Evolutionary conservation across 1,140 invertebrate genomes (phyloP), one percentile per base, ranked within the genome.

Genomic region (Gonatopus flavifemur): DNA sequence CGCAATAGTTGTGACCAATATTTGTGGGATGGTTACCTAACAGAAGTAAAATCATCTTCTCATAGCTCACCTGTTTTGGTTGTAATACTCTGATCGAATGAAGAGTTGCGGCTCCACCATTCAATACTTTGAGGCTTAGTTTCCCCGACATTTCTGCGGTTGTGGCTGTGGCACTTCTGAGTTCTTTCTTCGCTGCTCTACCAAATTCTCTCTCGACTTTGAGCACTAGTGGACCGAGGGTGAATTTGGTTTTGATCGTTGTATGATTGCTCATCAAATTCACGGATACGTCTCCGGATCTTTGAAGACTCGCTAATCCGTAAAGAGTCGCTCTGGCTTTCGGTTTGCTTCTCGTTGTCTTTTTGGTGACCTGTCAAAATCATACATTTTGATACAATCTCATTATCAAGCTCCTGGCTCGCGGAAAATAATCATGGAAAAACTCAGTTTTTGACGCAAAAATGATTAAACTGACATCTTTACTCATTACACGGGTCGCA

Each of bases 201-300:
- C 88, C 88, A 53, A 90, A 86, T 82, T 90, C 88, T 77, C 90
- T 90, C 64, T 92, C 88, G 0, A 92, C 90, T 69, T 87, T 87
- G 31, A 92, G 70, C 5, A 86, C 84, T 7, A 92, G 65, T 0
- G 90, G 90, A 33, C 90, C 90, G 22, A 92, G 72, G 12, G 84
- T 83, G 69, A 92, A 91, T 66, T 88, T 89, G 9, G 86, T 89
- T 64, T 88, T 88, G 13, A 92, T 87, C 21, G 88, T 90, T 0
- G 88, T 90, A 56, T 90, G 84, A 58, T 88, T 83, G 49, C 83
- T 81, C 84, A 88, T 86, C 69, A 89, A 86, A 64, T 85, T 88
- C 24, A 91, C 88, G 13, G 84, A 83, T 2, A 91, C 89, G 60
- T 91, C 88, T 28, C 88, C 88, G 38, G 84, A 84, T 59, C 89